Base-by-base conservation (phyloP, 92 coral and sea anemone species). In the Isaurus tuberculatus region DNA sequence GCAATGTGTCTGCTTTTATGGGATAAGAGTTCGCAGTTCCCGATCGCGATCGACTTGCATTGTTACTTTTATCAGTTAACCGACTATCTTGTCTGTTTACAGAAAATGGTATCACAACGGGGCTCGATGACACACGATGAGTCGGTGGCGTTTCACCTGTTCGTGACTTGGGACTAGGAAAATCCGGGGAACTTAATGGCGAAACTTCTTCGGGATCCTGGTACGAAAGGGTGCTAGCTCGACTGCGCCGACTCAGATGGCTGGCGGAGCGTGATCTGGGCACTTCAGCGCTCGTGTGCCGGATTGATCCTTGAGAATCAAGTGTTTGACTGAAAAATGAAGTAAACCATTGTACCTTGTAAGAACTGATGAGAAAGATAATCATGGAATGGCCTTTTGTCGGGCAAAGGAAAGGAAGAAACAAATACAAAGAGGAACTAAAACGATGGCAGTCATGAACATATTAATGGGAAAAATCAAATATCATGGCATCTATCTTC, bases 241-340 rank as follows among this genome's bases (percentile, higher is more conserved):
- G 90, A 87, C 86, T 89, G 55, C 91, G 69, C 53, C 85, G 86
- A 60, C 94, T 91, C 68, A 87, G 89, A 43, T 89, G 91, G 79
- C 98, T 91, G 64, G 92, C 75, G 15, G 84, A 69, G 73, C 93
- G 84, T 58, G 98, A 91, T 27, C 92, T 88, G 63, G 87, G 94
- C 34, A 84, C 80, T 34, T 82, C 88, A 32, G 87, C 86, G 63
- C 85, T 83, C 20, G 75, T 27, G 34, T 72, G 81, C 44, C 10
- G 6, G 28, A 40, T 79, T 30, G 97, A 87, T 1, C 86, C 43
- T 40, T 75, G 84, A 0, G 96, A 90, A 37, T 80, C 77, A 73
- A 86, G 92, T 70, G 75, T 87, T 27, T 83, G 79, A 77, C 86
- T 81, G 74, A 29, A 48, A 44, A 44, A 9, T 32, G 66, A 11